Base-by-base conservation (phyloP, 2,797 vertebrate genomes). In the Onychomys arenicola region DNA sequence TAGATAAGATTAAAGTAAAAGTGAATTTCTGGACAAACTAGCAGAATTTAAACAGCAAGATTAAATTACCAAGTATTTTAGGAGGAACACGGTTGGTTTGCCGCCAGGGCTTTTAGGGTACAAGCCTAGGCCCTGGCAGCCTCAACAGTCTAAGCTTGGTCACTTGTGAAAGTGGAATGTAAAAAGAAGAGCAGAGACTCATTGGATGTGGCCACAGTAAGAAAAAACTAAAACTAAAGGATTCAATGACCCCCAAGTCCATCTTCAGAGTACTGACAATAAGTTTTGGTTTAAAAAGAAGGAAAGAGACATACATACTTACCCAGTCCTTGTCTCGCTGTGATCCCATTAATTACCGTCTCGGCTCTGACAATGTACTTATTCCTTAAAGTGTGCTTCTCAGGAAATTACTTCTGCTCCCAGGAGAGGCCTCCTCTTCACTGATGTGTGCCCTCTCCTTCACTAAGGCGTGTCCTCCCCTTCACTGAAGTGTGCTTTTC, bases 21-120 rank as follows among this genome's bases (percentile, higher is more conserved):
- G 46, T 61, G 80, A 92, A 91, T 86, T 16, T 91, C 65, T 82
- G 93, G 52, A 83, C 59, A 80, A 95, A 78, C 11, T 49, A 87
- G 29, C 63, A 52, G 40, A 76, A 21, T 32, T 91, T 93, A 86
- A 86, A 81, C 40, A 69, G 7, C 71, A 87, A 37, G 3, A 34
- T 1, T 46, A 93, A 91, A 73, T 86, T 86, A 89, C 27, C 11
- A 46, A 34, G 6, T 65, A 1, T 65, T 40, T 75, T 96, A 46
- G 67, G 32, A 90, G 78, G 80, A 3, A n/a, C 14, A 32, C 9
- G 89, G 71, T 8, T 55, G 49, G 6, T 67, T 85, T 69, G 12
- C 27, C 37, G 55, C 10, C 49, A 88, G 55, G 88, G 49, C 14
- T 55, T 52, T 87, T 73, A 73, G n/a, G 25, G n/a, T 21, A 57